These are phyloP conservation scores for Bilobella aurantiaca DNA, from an alignment of 1,140 invertebrate species.

Conservation along the genomic window DNA sequence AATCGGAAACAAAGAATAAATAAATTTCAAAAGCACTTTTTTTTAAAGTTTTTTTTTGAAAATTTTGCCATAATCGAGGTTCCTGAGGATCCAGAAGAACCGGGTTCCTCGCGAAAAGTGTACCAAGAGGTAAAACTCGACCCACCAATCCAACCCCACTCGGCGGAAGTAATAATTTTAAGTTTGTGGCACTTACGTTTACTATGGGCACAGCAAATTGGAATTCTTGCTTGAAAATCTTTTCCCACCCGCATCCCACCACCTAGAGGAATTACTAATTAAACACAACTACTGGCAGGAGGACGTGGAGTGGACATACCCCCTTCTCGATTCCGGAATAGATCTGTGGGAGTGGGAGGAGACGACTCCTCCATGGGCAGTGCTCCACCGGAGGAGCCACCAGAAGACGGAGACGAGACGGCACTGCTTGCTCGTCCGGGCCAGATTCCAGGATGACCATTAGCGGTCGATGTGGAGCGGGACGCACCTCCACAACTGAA, in stretches of 20 bases:
- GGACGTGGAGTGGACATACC: neutral
- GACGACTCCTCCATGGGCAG: neutral
- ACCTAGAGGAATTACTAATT: slow-evolving; percentile 41
- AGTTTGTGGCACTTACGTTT: slow-evolving; percentile 28
- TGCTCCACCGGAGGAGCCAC: neutral
- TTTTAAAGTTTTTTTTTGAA: no score
- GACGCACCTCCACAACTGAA: neutral
- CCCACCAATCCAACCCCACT: neutral
- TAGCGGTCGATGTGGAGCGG: neutral
- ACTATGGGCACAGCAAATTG: slow-evolving; percentile 57
- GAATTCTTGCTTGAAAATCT: slow-evolving; percentile 85
- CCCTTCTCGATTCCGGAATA: slow-evolving; percentile 27
- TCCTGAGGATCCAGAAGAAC: no score
- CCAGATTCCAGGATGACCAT: neutral
- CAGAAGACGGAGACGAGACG: no score
- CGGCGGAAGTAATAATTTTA: neutral
- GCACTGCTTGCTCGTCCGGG: neutral
- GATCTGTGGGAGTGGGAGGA: neutral
- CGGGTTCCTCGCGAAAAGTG: no score
- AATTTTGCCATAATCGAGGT: no score
- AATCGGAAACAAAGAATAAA: no score
- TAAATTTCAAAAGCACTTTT: no score
- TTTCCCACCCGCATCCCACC: slow-evolving; percentile 87
- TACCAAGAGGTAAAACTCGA: no score
- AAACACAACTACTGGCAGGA: neutral